Evolutionary conservation across 2,113 vertebrate genomes (phyloP).

Genomic region (Neotoma lepida): DNA sequence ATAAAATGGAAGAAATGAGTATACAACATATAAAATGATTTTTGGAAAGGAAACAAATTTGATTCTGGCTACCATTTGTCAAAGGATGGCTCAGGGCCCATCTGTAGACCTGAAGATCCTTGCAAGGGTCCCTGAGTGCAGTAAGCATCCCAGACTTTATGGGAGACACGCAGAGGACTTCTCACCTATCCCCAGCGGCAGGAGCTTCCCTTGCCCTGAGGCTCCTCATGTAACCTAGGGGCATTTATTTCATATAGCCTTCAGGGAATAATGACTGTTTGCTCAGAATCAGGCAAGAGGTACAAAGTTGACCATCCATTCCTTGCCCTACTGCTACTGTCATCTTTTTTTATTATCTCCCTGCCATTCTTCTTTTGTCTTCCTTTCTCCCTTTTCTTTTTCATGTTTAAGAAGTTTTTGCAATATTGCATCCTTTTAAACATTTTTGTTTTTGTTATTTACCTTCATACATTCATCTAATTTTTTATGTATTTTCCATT

Average conservation of each 20-base stretch:
- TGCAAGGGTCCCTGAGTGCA: background rate
- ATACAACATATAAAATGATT: background rate
- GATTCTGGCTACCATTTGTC: background rate
- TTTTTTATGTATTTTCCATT: background rate
- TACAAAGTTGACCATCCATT: background rate
- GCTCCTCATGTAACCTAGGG: background rate
- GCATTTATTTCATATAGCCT: background rate
- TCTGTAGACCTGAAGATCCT: background rate
- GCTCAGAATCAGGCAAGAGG: background rate
- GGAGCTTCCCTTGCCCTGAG: background rate
- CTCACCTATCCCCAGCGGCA: background rate
- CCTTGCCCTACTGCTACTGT: background rate
- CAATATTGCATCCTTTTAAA: background rate
- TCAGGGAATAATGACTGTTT: background rate
- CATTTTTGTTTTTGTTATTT: background rate
- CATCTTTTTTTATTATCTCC: background rate
- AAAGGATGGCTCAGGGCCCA: background rate
- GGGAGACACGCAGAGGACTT: background rate
- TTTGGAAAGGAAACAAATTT: conserved; percentile 18
- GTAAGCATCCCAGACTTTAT: background rate
- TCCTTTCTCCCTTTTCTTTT: background rate
- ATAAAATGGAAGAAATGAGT: background rate
- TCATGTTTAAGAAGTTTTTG: too few species aligned
- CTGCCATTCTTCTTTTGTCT: background rate
- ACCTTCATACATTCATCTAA: too few species aligned